Evolutionary conservation across 2,113 vertebrate species (phyloP).

Genomic region (Chauna torquata): DNA sequence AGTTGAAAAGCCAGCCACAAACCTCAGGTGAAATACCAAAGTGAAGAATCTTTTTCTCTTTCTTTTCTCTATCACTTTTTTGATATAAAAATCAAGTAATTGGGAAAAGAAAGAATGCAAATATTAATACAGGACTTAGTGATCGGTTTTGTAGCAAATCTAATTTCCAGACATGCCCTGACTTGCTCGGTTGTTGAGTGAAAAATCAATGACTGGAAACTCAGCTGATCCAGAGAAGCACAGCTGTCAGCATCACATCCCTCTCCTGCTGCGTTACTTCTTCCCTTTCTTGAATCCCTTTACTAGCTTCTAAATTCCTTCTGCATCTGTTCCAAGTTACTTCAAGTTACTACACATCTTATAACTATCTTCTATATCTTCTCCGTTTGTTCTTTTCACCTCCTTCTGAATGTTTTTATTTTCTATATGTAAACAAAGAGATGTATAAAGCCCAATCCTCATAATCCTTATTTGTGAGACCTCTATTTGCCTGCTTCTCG

Average conservation of each 20-base stretch:
- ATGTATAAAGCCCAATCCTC: background rate
- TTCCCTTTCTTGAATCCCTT: background rate
- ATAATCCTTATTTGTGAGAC: background rate
- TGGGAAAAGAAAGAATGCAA: background rate
- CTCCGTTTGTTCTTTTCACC: rapidly evolving
- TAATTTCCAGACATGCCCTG: background rate
- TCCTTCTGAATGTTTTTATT: background rate
- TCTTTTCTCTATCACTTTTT: background rate
- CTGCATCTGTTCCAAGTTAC: background rate
- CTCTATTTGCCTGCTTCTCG: background rate
- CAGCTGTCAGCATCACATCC: background rate
- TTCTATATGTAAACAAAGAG: background rate
- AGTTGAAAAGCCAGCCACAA: background rate
- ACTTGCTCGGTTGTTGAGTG: background rate
- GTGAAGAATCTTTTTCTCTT: background rate
- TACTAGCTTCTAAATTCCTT: background rate
- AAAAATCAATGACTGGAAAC: background rate
- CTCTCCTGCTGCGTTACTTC: background rate
- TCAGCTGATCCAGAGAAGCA: background rate
- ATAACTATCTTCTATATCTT: too few species aligned
- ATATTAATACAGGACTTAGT: background rate
- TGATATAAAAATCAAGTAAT: background rate
- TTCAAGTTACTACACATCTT: background rate
- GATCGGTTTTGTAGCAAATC: background rate
- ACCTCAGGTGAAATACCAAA: background rate